Percentiles rank a stretch among this genome's conserved stretches.
Evolutionary conservation across 2,113 vertebrate species (phyloP).

Genomic region (Phyllostomus hastatus): DNA sequence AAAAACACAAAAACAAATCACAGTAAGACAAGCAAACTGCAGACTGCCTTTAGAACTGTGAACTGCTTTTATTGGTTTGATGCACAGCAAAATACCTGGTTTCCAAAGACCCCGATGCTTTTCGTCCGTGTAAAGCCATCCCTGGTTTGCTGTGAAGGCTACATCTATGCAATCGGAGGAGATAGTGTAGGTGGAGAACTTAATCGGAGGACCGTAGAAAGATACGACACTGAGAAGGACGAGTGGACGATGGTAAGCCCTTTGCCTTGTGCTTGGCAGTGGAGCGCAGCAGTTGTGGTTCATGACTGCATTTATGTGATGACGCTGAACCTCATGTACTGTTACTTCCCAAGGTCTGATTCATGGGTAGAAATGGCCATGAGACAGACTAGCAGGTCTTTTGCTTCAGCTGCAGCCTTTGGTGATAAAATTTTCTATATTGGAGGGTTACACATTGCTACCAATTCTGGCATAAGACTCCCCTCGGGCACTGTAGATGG

Average conservation of each 20-base stretch:
- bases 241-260: slow-evolving; percentile 97
- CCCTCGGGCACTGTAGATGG: slow-evolving; percentile 92
- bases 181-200: slow-evolving; percentile 93
- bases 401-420: slow-evolving; percentile 94
- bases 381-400: slow-evolving; percentile 94
- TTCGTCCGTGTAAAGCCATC: slow-evolving; percentile 94
- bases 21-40: slow-evolving; percentile 90
- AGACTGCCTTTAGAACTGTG: slow-evolving; percentile 92
- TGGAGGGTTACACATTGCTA: slow-evolving; percentile 94
- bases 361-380: slow-evolving; percentile 97
- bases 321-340: slow-evolving; percentile 96
- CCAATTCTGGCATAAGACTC: slow-evolving; percentile 90
- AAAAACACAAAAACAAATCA: slow-evolving; percentile 91
- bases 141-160: slow-evolving; percentile 94
- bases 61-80: slow-evolving; percentile 98
- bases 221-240: slow-evolving; percentile 94
- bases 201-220: slow-evolving; percentile 94
- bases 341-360: slow-evolving; percentile 94
- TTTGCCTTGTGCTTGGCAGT: slow-evolving; percentile 94
- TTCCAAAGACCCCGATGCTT: slow-evolving; percentile 95
- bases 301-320: slow-evolving; percentile 96
- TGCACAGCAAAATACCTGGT: slow-evolving; percentile 98
- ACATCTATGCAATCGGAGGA: slow-evolving; percentile 96
- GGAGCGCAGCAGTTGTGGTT: slow-evolving; percentile 92
- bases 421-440: slow-evolving; percentile 97